Evolutionary conservation across 2,888 invertebrate species (phyloP).

Genomic region (Diarsia dahlii): DNA sequence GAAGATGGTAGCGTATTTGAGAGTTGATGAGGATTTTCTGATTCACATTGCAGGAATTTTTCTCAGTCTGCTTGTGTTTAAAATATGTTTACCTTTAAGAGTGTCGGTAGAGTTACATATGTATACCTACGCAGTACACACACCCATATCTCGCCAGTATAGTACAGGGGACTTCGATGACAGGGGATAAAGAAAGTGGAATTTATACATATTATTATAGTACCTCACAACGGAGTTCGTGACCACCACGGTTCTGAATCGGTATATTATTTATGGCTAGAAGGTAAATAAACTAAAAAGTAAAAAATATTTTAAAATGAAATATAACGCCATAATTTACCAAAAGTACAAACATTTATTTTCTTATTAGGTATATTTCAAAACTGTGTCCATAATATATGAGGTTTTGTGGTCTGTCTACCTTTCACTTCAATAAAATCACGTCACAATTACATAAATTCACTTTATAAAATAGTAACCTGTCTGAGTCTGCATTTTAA

Average conservation of each 20-base stretch:
- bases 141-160: neutral
- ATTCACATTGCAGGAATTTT: no score
- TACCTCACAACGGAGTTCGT: neutral
- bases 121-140: no score
- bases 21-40: no score
- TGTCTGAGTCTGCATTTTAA: neutral
- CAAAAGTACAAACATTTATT: slow-evolving; percentile 67
- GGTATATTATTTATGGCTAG: neutral
- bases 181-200: neutral
- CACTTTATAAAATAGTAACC: neutral
- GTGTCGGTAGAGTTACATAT: no score
- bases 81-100: no score
- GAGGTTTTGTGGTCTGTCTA: neutral
- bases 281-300: neutral
- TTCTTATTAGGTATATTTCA: slow-evolving; percentile 5
- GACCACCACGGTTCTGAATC: neutral
- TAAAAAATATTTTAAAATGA: neutral
- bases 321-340: slow-evolving; percentile 45
- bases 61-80: no score
- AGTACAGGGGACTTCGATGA: neutral
- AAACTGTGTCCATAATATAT: slow-evolving; percentile 41
- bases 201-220: neutral
- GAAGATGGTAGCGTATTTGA: no score
- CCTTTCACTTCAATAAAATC: slow-evolving; percentile 6
- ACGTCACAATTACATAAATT: slow-evolving; percentile 1